These are phyloP conservation scores for Apistogramma diplotaenia DNA, from an alignment of 2,113 vertebrate species.

Conservation along the genomic window DNA sequence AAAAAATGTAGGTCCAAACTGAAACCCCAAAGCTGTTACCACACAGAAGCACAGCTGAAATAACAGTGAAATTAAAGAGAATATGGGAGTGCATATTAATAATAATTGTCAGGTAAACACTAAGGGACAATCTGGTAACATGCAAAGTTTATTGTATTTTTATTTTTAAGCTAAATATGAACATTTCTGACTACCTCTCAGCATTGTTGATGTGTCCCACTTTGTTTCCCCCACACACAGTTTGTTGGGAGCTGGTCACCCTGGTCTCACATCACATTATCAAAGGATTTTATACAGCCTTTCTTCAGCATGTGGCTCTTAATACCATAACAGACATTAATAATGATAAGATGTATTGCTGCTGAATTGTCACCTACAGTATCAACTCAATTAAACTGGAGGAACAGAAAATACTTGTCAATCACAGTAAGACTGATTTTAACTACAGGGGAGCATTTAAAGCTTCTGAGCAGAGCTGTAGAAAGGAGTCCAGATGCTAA, in stretches of 20 bases:
- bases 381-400: not conserved
- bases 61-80: too few species aligned
- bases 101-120: too few species aligned
- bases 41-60: too few species aligned
- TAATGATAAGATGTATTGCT: not conserved
- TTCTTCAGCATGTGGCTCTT: not conserved
- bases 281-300: not conserved
- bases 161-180: too few species aligned
- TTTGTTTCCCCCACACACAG: not conserved
- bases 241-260: not conserved
- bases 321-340: not conserved
- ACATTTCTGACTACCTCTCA: not conserved
- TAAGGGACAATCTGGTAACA: too few species aligned
- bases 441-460: not conserved
- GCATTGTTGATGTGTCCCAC: not conserved
- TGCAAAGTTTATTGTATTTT: too few species aligned
- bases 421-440: not conserved
- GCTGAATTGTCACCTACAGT: not conserved
- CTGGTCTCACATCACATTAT: not conserved
- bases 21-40: too few species aligned
- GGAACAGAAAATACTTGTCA: not conserved
- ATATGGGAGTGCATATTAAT: too few species aligned
- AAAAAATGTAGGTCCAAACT: not conserved
- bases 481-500: not conserved
- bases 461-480: not conserved